Conservation (phyloP, 2,113 vertebrate species). For the Neolamprologus tretocephalus region DNA sequence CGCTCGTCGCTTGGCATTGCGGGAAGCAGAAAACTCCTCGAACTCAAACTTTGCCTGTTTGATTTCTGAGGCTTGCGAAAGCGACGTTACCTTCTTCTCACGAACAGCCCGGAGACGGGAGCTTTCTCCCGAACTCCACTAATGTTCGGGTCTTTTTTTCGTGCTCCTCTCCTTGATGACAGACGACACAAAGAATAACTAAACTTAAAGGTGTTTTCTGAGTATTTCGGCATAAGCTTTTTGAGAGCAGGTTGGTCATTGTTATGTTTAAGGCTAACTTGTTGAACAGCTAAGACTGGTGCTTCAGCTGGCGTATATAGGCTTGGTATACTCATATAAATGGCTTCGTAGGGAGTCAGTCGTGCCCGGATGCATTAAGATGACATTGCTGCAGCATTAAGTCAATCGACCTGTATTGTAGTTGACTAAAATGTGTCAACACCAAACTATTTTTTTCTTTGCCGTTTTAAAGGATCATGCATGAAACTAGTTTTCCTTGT, state of each 20-base stretch:
- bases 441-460: neutral
- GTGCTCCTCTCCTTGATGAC: rapidly evolving
- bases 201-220: neutral
- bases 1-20: neutral
- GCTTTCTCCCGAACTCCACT: neutral
- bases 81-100: neutral
- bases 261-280: neutral
- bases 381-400: neutral
- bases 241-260: neutral
- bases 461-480: neutral
- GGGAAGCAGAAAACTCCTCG: neutral
- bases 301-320: neutral
- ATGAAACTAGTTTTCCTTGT: neutral
- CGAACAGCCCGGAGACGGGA: neutral
- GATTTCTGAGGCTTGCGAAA: neutral
- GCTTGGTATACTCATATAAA: neutral
- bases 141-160: neutral
- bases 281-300: neutral
- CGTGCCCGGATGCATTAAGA: neutral
- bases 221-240: neutral
- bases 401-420: neutral
- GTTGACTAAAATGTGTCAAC: neutral
- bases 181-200: neutral
- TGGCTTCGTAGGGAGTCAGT: neutral
- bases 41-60: conserved; percentile 20